phyloP scores from a whole-genome alignment of 2,888 invertebrate genomes.

The Aromia moschata region DNA sequence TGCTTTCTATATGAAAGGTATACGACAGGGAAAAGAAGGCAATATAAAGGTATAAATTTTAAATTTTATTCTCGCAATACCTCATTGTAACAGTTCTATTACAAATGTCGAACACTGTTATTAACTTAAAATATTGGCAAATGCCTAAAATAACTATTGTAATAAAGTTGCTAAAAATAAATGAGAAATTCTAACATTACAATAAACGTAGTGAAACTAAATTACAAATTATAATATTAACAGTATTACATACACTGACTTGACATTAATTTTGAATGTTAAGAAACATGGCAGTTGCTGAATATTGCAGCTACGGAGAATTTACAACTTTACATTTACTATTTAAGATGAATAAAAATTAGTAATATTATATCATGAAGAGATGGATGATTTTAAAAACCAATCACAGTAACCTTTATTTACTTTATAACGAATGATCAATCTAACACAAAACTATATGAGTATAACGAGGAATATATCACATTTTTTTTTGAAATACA shows the following conservation, averaged over 20 bases:
- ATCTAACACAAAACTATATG: conserved; percentile 22
- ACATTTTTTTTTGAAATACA: conserved; percentile 21
- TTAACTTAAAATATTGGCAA: conserved; percentile 52
- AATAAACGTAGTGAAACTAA: conserved; percentile 51
- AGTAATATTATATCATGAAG: conserved; percentile 19
- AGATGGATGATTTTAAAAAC: conserved; percentile 17
- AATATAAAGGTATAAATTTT: too few species aligned
- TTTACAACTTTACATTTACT: conserved; percentile 38
- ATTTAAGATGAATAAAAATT: conserved; percentile 29
- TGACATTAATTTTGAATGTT: conserved; percentile 48
- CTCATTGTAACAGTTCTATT: conserved; percentile 57
- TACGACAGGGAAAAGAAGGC: too few species aligned
- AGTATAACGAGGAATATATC: conserved; percentile 4
- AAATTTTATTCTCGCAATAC: conserved; percentile 51
- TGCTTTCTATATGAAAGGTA: too few species aligned
- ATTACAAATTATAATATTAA: conserved; percentile 51
- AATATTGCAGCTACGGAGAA: conserved; percentile 43
- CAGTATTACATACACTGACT: conserved; percentile 54
- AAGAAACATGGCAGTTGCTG: conserved; percentile 47
- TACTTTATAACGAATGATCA: conserved; percentile 13
- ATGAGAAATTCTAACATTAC: conserved; percentile 44
- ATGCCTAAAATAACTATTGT: conserved; percentile 53
- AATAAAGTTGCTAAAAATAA: conserved; percentile 51
- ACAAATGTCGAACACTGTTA: conserved; percentile 57
- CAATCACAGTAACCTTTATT: conserved; percentile 27